These are phyloP conservation scores for Manis javanica DNA, from an alignment of 2,797 vertebrate species.

Conservation along the genomic window DNA sequence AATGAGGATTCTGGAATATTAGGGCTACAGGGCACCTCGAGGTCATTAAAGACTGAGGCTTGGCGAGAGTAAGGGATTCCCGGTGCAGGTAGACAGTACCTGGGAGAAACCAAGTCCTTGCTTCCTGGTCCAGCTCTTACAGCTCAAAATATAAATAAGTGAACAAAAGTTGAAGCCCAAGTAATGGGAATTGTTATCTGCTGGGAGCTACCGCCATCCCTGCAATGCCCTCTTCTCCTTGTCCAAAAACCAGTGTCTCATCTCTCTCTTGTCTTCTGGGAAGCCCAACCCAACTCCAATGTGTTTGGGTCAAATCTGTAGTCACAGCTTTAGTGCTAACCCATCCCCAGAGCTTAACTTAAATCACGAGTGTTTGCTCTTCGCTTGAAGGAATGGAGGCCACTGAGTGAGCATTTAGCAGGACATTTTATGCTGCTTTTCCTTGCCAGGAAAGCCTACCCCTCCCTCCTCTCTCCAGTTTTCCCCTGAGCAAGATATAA, in stretches of 20 bases:
- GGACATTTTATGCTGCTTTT: conserved; percentile 65
- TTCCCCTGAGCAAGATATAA: conserved; percentile 75
- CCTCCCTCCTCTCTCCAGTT: conserved; percentile 55
- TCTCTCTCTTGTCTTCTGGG: neutral
- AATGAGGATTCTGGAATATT: neutral
- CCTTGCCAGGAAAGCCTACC: conserved; percentile 71
- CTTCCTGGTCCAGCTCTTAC: neutral
- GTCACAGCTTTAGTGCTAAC: neutral
- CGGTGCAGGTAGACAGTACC: neutral
- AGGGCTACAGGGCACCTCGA: neutral
- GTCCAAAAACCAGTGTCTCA: neutral
- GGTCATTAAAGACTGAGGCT: neutral
- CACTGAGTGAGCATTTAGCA: conserved; percentile 66
- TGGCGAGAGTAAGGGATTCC: neutral
- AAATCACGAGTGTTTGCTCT: conserved; percentile 60
- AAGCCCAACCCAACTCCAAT: neutral
- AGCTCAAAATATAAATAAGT: conserved; percentile 32
- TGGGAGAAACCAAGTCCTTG: neutral
- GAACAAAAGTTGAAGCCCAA: conserved; percentile 16
- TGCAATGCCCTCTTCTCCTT: neutral
- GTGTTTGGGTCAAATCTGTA: neutral
- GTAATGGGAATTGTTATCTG: neutral
- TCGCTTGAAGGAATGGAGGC: conserved; percentile 12
- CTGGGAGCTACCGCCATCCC: neutral
- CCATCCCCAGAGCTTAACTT: neutral